phyloP scores from a whole-genome alignment of 2,113 vertebrate species.

The Platysternon megacephalum region DNA sequence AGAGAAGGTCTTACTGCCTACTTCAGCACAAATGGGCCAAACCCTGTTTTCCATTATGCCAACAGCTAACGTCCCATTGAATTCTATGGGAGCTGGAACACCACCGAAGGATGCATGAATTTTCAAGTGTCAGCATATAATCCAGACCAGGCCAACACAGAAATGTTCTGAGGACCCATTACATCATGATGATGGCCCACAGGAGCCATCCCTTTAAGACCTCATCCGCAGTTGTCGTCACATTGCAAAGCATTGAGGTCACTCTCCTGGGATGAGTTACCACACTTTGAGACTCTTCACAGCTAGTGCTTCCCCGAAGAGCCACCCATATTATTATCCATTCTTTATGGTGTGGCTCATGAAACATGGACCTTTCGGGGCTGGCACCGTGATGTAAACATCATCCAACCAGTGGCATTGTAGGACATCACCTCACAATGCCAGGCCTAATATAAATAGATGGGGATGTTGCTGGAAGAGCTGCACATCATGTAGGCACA shows the following conservation, averaged over 20 bases:
- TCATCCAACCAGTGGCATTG: fast-evolving
- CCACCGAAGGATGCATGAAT: neutral
- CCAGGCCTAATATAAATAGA: fast-evolving
- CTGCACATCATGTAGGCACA: neutral
- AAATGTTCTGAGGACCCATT: neutral
- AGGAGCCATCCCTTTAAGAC: neutral
- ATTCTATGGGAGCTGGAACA: neutral
- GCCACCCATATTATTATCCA: too few relatives aligned
- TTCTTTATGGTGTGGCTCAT: too few relatives aligned
- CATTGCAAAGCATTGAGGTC: too few relatives aligned
- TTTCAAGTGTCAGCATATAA: neutral
- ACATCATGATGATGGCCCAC: neutral
- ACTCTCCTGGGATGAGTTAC: too few relatives aligned
- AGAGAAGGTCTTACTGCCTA: neutral
- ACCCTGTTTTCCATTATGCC: neutral
- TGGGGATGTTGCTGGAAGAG: neutral
- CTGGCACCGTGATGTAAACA: neutral
- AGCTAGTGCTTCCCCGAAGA: too few relatives aligned
- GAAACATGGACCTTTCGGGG: too few relatives aligned
- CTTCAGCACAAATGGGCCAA: neutral
- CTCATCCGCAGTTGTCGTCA: too few relatives aligned
- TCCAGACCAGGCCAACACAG: neutral
- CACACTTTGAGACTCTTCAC: too few relatives aligned
- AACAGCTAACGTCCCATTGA: neutral
- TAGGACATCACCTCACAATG: fast-evolving